Percentiles rank a stretch among this genome's conserved stretches.
Conservation (phyloP, 2,113 vertebrate genomes). For the Pogonocichla stellata region DNA sequence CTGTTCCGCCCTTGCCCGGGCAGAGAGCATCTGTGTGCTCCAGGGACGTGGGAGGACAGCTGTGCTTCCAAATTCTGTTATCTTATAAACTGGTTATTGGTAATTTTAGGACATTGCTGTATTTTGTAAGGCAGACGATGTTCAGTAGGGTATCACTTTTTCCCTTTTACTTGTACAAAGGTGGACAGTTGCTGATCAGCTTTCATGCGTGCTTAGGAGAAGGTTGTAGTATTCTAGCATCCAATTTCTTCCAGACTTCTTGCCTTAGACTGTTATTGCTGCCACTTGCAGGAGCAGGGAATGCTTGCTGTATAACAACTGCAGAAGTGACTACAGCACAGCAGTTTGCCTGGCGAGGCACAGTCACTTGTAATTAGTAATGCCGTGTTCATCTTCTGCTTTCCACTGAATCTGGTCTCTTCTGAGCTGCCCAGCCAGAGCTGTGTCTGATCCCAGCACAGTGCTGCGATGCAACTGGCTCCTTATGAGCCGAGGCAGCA, state of each 20-base stretch:
- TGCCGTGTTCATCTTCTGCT: neutral
- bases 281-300: neutral
- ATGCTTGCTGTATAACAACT: neutral
- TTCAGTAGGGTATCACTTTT: neutral
- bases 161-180: neutral
- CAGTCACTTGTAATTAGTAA: neutral
- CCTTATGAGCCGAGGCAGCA: neutral
- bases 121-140: neutral
- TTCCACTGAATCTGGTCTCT: neutral
- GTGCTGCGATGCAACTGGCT: neutral
- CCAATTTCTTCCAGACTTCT: neutral
- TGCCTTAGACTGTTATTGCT: neutral
- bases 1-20: neutral
- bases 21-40: neutral
- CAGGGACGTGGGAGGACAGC: neutral
- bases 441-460: neutral
- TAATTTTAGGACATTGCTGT: neutral
- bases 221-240: neutral
- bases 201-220: neutral
- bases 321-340: neutral
- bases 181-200: accelerated
- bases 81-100: accelerated
- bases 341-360: neutral
- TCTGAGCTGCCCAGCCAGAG: neutral
- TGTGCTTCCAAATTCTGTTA: neutral